A percentile compares a stretch with the other conserved stretches of the same genome.
phyloP scores from a whole-genome alignment of 2,888 invertebrate genomes.

The Cordilura impudica region DNA sequence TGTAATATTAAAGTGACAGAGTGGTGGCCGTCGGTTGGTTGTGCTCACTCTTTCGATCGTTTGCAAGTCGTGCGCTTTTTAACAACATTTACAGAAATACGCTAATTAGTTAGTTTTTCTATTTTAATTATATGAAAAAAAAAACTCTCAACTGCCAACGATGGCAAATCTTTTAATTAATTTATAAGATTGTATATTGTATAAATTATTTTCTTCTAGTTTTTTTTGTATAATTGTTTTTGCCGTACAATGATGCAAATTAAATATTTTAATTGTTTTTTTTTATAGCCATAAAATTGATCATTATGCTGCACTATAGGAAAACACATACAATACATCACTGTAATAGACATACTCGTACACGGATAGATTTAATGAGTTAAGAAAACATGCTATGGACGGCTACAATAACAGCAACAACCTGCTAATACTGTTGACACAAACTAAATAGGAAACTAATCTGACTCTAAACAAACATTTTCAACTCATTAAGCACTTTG shows the following conservation, averaged over 20 bases:
- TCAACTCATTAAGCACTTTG: conserved; percentile 54
- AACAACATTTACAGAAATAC: conserved; percentile 60
- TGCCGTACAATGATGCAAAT: conserved; percentile 60
- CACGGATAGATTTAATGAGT: conserved; percentile 34
- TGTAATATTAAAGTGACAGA: conserved; percentile 28
- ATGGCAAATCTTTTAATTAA: conserved; percentile 63
- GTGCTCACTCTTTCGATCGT: conserved; percentile 44
- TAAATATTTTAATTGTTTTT: conserved; percentile 63
- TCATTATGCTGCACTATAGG: conserved; percentile 49
- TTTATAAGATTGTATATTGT: conserved; percentile 53
- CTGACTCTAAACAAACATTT: conserved; percentile 54
- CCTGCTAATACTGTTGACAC: conserved; percentile 69
- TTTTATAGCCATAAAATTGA: conserved; percentile 63
- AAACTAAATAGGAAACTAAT: conserved; percentile 66
- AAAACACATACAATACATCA: not conserved
- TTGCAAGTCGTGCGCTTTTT: conserved; percentile 60
- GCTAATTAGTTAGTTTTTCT: conserved; percentile 67
- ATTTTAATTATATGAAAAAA: conserved; percentile 64
- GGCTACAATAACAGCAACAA: conserved; percentile 63
- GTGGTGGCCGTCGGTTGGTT: conserved; percentile 23
- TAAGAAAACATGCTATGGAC: conserved; percentile 52
- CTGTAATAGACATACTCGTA: conserved; percentile 20
- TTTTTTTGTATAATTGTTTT: not conserved
- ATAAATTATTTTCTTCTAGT: not conserved
- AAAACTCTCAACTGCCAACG: conserved; percentile 57